These are phyloP conservation scores for Stenodema calcarata DNA, from an alignment of 2,888 invertebrate genomes.

Conservation along the genomic window DNA sequence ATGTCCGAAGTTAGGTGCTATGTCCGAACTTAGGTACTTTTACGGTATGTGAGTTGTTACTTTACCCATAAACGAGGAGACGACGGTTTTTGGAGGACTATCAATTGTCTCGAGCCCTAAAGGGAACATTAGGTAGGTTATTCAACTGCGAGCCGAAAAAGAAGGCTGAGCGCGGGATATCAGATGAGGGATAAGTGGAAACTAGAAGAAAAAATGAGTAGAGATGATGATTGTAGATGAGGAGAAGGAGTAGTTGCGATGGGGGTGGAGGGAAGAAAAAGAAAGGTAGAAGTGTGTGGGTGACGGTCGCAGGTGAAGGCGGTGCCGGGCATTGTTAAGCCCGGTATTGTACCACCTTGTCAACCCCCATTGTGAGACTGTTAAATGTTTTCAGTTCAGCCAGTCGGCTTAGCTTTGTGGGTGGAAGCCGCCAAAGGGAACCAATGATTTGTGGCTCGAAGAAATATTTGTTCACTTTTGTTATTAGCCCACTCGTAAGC, in stretches of 20 bases:
- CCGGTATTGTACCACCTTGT: conserved; percentile 47
- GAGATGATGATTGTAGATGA: not conserved
- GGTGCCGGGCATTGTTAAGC: conserved; percentile 31
- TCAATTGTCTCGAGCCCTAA: no score
- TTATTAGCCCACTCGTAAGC: conserved; percentile 35
- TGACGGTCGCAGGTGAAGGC: conserved; percentile 27
- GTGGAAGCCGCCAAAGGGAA: conserved; percentile 43
- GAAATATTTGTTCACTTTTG: conserved; percentile 47
- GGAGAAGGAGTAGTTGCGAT: not conserved
- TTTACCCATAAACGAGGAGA: no score
- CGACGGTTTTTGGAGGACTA: no score
- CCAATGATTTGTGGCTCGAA: conserved; percentile 47
- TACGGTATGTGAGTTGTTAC: no score
- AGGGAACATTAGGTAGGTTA: no score
- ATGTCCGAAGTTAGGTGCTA: no score
- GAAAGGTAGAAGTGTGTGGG: conserved; percentile 9
- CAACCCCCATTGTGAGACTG: conserved; percentile 46
- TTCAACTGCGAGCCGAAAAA: not conserved
- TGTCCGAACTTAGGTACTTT: no score
- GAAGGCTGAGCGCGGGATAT: not conserved
- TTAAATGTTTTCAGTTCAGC: conserved; percentile 48
- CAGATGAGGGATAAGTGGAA: not conserved
- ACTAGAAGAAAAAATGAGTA: not conserved
- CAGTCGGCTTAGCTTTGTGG: conserved; percentile 47
- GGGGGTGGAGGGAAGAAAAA: not conserved